phyloP scores from a whole-genome alignment of 2,797 vertebrate genomes.

The Perodicticus potto region DNA sequence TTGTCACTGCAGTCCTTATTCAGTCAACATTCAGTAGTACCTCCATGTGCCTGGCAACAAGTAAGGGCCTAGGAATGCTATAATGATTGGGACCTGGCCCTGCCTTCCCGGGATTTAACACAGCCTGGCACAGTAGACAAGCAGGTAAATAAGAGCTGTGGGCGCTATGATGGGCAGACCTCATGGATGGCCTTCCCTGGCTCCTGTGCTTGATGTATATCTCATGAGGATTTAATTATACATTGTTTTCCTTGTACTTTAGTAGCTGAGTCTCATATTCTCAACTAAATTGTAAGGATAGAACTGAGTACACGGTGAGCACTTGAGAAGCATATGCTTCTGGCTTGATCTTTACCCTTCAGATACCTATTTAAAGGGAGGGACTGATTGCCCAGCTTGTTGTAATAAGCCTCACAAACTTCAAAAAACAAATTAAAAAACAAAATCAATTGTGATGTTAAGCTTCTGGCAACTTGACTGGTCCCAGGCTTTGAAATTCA shows the following conservation, averaged over 20 bases:
- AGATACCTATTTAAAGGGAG: background rate
- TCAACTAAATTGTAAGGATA: background rate
- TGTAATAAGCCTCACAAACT: background rate
- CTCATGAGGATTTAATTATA: background rate
- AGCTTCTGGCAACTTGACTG: background rate
- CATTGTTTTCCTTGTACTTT: background rate
- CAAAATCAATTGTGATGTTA: accelerated
- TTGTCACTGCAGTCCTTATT: background rate
- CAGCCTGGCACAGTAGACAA: background rate
- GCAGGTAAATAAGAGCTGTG: background rate
- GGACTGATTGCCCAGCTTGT: too few species aligned
- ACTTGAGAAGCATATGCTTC: background rate
- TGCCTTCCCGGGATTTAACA: background rate
- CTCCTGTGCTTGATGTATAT: accelerated
- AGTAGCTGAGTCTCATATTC: background rate
- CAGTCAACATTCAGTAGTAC: background rate
- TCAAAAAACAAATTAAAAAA: background rate
- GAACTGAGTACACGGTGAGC: background rate
- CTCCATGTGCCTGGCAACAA: background rate
- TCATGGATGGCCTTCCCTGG: background rate
- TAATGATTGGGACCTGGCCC: background rate
- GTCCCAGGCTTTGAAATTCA: background rate
- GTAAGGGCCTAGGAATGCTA: background rate
- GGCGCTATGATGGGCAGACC: background rate
- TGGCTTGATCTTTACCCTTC: background rate